These are phyloP conservation scores for Cyclophora albipunctata DNA, from an alignment of 2,888 invertebrate species.

Conservation along the genomic window DNA sequence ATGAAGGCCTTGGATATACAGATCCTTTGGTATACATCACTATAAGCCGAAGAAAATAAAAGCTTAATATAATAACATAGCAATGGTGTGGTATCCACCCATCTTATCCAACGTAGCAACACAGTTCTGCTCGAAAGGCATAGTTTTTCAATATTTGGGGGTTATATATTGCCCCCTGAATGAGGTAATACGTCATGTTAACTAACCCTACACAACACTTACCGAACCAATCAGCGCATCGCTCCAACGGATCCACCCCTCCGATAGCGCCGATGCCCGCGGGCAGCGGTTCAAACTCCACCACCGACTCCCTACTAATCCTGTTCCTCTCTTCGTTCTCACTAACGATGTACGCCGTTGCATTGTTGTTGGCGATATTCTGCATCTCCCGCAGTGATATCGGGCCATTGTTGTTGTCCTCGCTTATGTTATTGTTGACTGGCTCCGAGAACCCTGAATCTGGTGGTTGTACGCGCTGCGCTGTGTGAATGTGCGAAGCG, in stretches of 20 bases:
- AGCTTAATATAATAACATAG: too few relatives aligned
- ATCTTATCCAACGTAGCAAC: too few relatives aligned
- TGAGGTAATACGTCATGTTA: too few relatives aligned
- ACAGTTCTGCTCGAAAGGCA: too few relatives aligned
- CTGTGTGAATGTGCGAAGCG: constrained; percentile 60
- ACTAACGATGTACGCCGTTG: constrained; percentile 67
- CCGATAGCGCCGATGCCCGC: constrained; percentile 29
- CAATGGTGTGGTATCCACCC: too few relatives aligned
- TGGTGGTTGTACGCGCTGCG: constrained; percentile 52
- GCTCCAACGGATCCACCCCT: constrained; percentile 55
- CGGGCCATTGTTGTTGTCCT: constrained; percentile 75
- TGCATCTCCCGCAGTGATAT: constrained; percentile 73
- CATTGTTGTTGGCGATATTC: constrained; percentile 75
- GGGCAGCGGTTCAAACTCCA: constrained; percentile 64
- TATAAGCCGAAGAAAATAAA: too few relatives aligned
- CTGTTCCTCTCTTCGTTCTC: constrained; percentile 67
- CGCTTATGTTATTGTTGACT: constrained; percentile 62
- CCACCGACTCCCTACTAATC: constrained; percentile 59
- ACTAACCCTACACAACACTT: constrained; percentile 18
- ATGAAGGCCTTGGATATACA: too few relatives aligned
- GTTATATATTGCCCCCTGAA: too few relatives aligned
- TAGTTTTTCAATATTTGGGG: too few relatives aligned
- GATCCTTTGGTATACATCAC: too few relatives aligned
- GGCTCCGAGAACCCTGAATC: constrained; percentile 65
- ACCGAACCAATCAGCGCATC: constrained; percentile 68